Conservation (phyloP, 2,797 vertebrate species). For the Acanthopagrus latus region DNA sequence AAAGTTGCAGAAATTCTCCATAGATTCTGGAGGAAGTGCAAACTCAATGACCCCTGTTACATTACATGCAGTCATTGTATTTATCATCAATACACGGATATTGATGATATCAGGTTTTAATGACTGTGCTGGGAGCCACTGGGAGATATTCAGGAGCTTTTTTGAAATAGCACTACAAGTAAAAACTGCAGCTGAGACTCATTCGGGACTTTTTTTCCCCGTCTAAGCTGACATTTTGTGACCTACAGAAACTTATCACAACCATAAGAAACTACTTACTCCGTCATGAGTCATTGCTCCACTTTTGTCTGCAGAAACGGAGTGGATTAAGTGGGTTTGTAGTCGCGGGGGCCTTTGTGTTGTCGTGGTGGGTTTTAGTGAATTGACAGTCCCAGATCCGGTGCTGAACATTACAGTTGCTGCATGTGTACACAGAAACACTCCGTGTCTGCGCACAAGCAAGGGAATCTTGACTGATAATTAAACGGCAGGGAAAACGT, state of each 20-base stretch:
- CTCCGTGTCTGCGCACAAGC: slow-evolving; percentile 27
- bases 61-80: not conserved
- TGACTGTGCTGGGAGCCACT: not conserved
- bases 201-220: not conserved
- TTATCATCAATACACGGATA: not conserved
- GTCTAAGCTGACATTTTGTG: slow-evolving; percentile 15
- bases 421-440: slow-evolving; percentile 13
- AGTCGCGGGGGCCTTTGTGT: not conserved
- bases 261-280: not conserved
- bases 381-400: slow-evolving; percentile 8
- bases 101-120: not conserved
- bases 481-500: slow-evolving; percentile 69
- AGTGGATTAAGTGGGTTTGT: not conserved
- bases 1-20: no score
- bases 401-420: not conserved
- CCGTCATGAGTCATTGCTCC: slow-evolving; percentile 5
- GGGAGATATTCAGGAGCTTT: not conserved
- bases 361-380: not conserved
- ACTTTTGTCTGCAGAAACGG: not conserved
- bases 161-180: not conserved
- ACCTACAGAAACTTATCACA: slow-evolving; percentile 5
- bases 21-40: no score
- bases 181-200: not conserved
- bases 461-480: slow-evolving; percentile 60
- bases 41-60: not conserved